phyloP scores from a whole-genome alignment of 2,888 invertebrate genomes.

The Scaptodrosophila latifasciaeformis region DNA sequence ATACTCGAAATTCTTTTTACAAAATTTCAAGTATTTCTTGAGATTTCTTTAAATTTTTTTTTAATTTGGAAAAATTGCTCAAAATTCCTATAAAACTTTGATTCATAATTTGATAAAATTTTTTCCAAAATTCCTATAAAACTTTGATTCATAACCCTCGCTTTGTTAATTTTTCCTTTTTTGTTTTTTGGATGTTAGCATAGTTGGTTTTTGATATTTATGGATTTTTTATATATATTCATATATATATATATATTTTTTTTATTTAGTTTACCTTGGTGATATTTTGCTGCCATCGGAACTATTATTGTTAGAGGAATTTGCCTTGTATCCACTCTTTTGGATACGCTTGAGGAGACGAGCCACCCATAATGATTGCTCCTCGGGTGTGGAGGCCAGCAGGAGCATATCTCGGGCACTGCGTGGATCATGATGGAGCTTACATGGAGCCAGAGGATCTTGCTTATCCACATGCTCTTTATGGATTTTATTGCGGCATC shows the following conservation, averaged over 20 bases:
- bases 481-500: slow-evolving; percentile 97
- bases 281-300: slow-evolving; percentile 82
- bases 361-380: slow-evolving; percentile 95
- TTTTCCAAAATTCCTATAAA: too few relatives aligned
- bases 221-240: too few relatives aligned
- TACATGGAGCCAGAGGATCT: slow-evolving; percentile 94
- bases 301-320: slow-evolving; percentile 78
- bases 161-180: background rate
- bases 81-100: too few relatives aligned
- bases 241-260: background rate
- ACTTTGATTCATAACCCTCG: too few relatives aligned
- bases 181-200: slow-evolving; percentile 23
- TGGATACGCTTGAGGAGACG: slow-evolving; percentile 93
- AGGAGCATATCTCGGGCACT: slow-evolving; percentile 95
- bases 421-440: slow-evolving; percentile 95
- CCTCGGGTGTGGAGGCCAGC: slow-evolving; percentile 88
- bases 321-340: slow-evolving; percentile 93
- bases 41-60: too few relatives aligned
- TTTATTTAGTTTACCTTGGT: slow-evolving; percentile 79
- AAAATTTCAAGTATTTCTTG: too few relatives aligned
- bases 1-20: too few relatives aligned
- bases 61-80: too few relatives aligned
- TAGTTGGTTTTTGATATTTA: too few relatives aligned
- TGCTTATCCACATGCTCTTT: slow-evolving; percentile 93
- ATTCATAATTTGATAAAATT: too few relatives aligned